Conservation (phyloP, 2,113 vertebrate species). For the Monopterus albus region DNA sequence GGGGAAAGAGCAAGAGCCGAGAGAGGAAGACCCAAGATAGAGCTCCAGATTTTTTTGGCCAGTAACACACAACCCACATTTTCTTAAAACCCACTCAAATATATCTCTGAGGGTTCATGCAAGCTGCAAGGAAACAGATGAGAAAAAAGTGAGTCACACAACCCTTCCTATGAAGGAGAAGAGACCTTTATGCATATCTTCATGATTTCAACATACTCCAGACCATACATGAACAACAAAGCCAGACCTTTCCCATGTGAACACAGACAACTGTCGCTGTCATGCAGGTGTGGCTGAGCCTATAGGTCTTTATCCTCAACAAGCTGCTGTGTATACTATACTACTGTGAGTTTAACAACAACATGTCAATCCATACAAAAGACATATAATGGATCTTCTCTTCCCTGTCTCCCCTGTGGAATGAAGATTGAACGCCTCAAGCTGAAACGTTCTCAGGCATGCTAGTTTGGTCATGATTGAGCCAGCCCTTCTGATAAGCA, state of each 20-base stretch:
- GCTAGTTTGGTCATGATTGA: not conserved
- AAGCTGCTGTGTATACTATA: conserved; percentile 2
- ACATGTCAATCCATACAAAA: conserved; percentile 30
- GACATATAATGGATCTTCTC: conserved; percentile 21
- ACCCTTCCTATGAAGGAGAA: no score
- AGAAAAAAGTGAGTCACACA: no score
- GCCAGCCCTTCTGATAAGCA: not conserved
- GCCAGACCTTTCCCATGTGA: not conserved
- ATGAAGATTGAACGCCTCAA: conserved; percentile 14
- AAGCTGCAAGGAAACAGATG: conserved; percentile 27
- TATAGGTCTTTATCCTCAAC: not conserved
- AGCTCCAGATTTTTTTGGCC: conserved; percentile 60
- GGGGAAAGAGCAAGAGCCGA: conserved; percentile 68
- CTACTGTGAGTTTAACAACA: conserved; percentile 13
- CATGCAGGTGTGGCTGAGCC: conserved; percentile 1
- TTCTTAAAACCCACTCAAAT: conserved; percentile 44
- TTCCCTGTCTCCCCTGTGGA: not conserved
- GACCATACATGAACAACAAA: conserved; percentile 2
- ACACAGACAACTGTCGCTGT: not conserved
- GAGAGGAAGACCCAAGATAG: conserved; percentile 60
- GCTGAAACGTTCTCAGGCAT: not conserved
- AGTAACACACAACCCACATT: conserved; percentile 68
- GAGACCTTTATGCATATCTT: not conserved
- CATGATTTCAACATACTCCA: not conserved
- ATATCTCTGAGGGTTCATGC: conserved; percentile 26